A percentile compares a stretch with the other conserved stretches of the same genome.
Evolutionary conservation across 2,888 invertebrate species (phyloP).

Genomic region (Doris montereyensis): DNA sequence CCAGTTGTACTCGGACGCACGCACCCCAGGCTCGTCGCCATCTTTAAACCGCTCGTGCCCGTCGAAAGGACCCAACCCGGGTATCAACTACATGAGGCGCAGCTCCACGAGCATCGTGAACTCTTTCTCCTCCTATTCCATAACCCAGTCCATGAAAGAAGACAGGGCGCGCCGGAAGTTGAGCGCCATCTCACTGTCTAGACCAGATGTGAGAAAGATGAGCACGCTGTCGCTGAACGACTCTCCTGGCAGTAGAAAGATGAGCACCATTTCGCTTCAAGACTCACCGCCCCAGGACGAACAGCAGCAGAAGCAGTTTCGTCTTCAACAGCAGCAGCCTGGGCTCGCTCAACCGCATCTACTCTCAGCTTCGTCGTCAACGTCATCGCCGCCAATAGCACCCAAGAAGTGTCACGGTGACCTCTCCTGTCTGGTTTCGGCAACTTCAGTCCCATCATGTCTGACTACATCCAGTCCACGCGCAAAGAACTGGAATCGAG

Average conservation of each 20-base stretch:
- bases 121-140: slow-evolving; percentile 41
- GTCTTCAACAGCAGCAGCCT: no score
- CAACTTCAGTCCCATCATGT: slow-evolving; percentile 32
- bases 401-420: not conserved
- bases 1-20: slow-evolving; percentile 14
- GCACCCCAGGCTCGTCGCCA: not conserved
- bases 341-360: not conserved
- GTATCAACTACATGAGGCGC: not conserved
- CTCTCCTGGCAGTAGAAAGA: slow-evolving; percentile 4
- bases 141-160: slow-evolving; percentile 34
- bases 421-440: slow-evolving; percentile 25
- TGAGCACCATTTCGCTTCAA: slow-evolving; percentile 23
- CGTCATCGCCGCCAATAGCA: not conserved
- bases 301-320: no score
- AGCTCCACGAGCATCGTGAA: slow-evolving; percentile 3
- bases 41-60: not conserved
- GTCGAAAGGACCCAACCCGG: not conserved
- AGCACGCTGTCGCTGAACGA: slow-evolving; percentile 31
- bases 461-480: slow-evolving; percentile 22
- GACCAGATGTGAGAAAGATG: slow-evolving; percentile 34
- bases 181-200: slow-evolving; percentile 22
- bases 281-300: slow-evolving; percentile 9
- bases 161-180: slow-evolving; percentile 24
- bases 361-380: not conserved
- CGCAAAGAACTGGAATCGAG: slow-evolving; percentile 22